A percentile compares a stretch with the other conserved stretches of the same genome.
phyloP scores from a whole-genome alignment of 1,140 invertebrate genomes.

The Eriosoma lanigerum region DNA sequence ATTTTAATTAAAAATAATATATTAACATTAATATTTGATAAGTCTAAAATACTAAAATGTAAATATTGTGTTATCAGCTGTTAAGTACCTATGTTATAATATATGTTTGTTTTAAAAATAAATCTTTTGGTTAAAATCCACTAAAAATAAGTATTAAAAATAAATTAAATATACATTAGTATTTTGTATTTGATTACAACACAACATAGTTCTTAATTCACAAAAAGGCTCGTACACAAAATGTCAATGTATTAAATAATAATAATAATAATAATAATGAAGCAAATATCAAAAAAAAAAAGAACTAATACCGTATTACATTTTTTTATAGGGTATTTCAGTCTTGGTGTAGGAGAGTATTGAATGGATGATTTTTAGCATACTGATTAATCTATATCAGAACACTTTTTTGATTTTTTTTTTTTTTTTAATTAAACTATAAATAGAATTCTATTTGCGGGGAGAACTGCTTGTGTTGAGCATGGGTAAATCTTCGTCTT shows the following conservation, averaged over 20 bases:
- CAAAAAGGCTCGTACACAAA: conserved; percentile 22
- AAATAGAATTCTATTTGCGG: conserved; percentile 46
- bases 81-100: conserved; percentile 27
- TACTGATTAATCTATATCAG: conserved; percentile 15
- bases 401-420: not conserved
- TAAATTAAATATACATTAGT: not conserved
- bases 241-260: conserved; percentile 18
- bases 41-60: conserved; percentile 16
- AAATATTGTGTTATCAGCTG: conserved; percentile 12
- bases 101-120: conserved; percentile 9
- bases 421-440: too few species aligned
- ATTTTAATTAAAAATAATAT: conserved; percentile 37
- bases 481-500: conserved; percentile 38
- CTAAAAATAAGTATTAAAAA: conserved; percentile 14
- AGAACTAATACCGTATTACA: not conserved
- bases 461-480: conserved; percentile 44
- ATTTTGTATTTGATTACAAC: not conserved
- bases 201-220: not conserved
- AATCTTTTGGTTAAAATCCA: conserved; percentile 33
- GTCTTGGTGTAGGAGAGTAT: conserved; percentile 23
- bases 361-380: not conserved
- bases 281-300: conserved; percentile 32
- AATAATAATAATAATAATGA: conserved; percentile 12
- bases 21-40: conserved; percentile 29
- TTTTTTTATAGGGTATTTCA: conserved; percentile 23